Conservation (phyloP, 1,140 invertebrate genomes). For the Drosophila miranda region DNA sequence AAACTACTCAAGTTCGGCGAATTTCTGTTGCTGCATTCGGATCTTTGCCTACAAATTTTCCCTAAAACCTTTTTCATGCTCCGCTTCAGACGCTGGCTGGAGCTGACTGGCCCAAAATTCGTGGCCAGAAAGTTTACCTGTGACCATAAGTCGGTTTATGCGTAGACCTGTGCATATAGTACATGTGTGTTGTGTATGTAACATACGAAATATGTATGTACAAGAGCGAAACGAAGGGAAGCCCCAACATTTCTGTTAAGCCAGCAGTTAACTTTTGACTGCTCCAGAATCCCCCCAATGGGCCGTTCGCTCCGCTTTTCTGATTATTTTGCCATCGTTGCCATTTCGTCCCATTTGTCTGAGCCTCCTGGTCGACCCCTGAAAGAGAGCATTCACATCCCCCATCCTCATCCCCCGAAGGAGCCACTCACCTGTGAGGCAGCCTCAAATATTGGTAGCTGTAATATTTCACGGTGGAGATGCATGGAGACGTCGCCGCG, state of each 20-base stretch:
- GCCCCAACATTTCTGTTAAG: conserved; percentile 44
- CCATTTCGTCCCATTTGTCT: conserved; percentile 68
- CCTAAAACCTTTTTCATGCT: conserved; percentile 79
- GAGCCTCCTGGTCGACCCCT: conserved; percentile 42
- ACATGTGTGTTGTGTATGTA: conserved; percentile 7
- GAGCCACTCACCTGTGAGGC: conserved; percentile 86
- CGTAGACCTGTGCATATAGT: conserved; percentile 2
- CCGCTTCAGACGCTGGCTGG: conserved; percentile 47
- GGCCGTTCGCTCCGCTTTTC: conserved; percentile 20
- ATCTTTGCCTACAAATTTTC: conserved; percentile 44
- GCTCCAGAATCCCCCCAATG: conserved; percentile 26
- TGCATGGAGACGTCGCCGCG: conserved; percentile 97
- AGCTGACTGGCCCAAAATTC: conserved; percentile 34
- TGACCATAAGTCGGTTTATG: conserved; percentile 1
- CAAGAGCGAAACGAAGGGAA: conserved; percentile 19
- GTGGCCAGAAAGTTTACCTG: conserved; percentile 60
- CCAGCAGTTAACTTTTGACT: conserved; percentile 66
- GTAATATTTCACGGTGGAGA: conserved; percentile 96
- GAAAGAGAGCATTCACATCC: conserved; percentile 27
- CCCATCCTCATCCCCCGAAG: neutral
- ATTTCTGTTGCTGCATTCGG: conserved; percentile 46
- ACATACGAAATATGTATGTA: neutral
- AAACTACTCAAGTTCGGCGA: conserved; percentile 47
- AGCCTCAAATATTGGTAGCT: conserved; percentile 95
- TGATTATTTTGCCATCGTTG: conserved; percentile 70